Percentiles rank a stretch among this genome's conserved stretches.
phyloP scores from a whole-genome alignment of 2,113 vertebrate genomes.

The Forbesichthys papilliferus region DNA sequence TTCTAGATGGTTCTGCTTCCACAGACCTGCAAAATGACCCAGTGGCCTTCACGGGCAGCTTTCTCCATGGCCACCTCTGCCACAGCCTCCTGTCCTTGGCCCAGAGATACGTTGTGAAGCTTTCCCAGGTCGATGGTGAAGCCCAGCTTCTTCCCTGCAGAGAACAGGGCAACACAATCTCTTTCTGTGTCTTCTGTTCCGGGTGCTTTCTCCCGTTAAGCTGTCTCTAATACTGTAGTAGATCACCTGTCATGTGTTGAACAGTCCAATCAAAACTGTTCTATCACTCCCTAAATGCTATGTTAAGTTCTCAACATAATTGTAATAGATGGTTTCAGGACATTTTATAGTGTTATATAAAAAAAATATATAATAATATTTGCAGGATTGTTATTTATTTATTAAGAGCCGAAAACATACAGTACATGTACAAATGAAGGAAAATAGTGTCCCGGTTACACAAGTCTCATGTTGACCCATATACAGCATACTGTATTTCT shows the following conservation, averaged over 20 bases:
- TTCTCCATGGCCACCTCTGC: slow-evolving; percentile 83
- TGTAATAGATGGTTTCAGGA: too few species aligned
- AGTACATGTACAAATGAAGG: neutral
- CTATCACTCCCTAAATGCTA: too few species aligned
- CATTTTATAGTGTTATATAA: too few species aligned
- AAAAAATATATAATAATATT: too few species aligned
- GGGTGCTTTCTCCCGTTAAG: too few species aligned
- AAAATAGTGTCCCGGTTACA: neutral
- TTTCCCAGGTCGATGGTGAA: slow-evolving; percentile 86
- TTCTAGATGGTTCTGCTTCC: neutral
- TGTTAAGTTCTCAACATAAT: too few species aligned
- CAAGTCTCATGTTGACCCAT: neutral
- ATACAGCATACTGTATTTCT: neutral
- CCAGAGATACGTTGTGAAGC: slow-evolving; percentile 80
- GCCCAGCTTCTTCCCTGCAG: slow-evolving; percentile 77
- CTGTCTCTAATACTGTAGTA: too few species aligned
- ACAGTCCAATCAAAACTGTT: too few species aligned
- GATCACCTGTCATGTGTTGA: too few species aligned
- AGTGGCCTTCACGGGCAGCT: slow-evolving; percentile 87
- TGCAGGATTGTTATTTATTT: neutral
- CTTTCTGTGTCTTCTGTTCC: neutral
- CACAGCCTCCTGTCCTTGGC: slow-evolving; percentile 84
- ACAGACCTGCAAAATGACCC: slow-evolving; percentile 86
- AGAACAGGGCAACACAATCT: neutral
- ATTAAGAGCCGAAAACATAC: neutral